Evolutionary conservation across 2,113 vertebrate species (phyloP), one percentile per base, ranked within the genome.

Genomic region (Leptodactylus fuscus): DNA sequence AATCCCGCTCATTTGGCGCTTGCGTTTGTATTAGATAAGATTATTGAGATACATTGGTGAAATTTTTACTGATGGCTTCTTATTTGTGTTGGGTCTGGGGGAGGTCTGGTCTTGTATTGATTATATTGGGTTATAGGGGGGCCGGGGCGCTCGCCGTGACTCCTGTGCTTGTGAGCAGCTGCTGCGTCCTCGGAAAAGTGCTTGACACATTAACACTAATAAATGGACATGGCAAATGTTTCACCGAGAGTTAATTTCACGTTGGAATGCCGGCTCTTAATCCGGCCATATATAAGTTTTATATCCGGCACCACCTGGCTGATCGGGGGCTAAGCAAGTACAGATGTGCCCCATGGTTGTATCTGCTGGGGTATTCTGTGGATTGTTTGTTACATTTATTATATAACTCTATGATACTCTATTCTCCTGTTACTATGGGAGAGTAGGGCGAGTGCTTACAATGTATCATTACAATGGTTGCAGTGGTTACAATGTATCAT

Each of bases 171-270:
- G 49, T 48, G 67, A 83, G 81, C 81, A 74, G 48, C 69, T 76
- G 82, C 36, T 44, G 24, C 12, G 32, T 82, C 51, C 69, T 84
- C 55, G 32, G 51, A 76, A 49, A 84, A 76, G 38, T 65, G 55
- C 53, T 84, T 84, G 55, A 84, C 71, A 84, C 71, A 65, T 76
- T 84, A 76, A 76, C 53, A 76, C 69, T 83, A 84, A 76, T 84
- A 75, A 84, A 76, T 36, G 44, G 62, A 58, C 36, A 84, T 36
- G 82, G 36, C 70, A 65, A 84, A 74, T 34, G 53, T 84, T 62
- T 24, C 82, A 65, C 36, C 44, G 24, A 65, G 71, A 55, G 13
- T 62, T 62, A 75, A 32, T 76, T 84, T 65, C 53, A 65, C 12
- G 22, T 65, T 24, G 53, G 71, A 84, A 49, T 48, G 48, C n/a